Evolutionary conservation across 2,888 invertebrate genomes (phyloP), one percentile per base, ranked within the genome.

Genomic region (Apamea monoglypha): DNA sequence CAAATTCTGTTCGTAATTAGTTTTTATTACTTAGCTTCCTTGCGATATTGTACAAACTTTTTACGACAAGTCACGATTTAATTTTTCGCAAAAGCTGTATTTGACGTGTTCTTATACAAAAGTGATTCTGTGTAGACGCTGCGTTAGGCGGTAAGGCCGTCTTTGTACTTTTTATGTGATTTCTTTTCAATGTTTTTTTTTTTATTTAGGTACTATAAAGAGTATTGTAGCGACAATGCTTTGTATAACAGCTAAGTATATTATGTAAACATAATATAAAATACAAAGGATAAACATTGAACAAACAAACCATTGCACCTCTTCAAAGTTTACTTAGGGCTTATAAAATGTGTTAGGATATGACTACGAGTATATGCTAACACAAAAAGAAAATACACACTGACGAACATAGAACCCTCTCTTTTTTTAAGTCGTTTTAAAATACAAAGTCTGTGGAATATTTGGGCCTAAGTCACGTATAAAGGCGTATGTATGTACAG

Each of bases 1-100:
- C 29, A n/a, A n/a, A n/a, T 32, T 32, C 6, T 32, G 25, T n/a
- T 47, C 63, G n/a, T 44, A 32, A 32, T 70, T 78, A 63, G 25
- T 63, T 71, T 63, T 71, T 72, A 5, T 29, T 47, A 74, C 61
- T 36, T 21, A 56, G 64, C 29, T 69, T 47, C 36, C 18, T 44
- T 36, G 12, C 12, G 12, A 21, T 69, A 47, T 29, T 64, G 29
- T 44, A 21, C n/a, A 21, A 10, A 67, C 25, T 68, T 21, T 44
- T 18, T 32, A 16, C 5, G 25, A 29, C 36, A 68, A 78, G 16
- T 14, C 7, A 36, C 25, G 18, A 25, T 75, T 4, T 56, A 6
- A 53, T 70, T 29, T 44, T 64, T 18, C 14, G 12, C 2, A 8
- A 29, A 10, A 21, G 18, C 7, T 66, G 12, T 78, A 32, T 76